Evolutionary conservation across 2,797 vertebrate species (phyloP).

Genomic region (Platalea minor): DNA sequence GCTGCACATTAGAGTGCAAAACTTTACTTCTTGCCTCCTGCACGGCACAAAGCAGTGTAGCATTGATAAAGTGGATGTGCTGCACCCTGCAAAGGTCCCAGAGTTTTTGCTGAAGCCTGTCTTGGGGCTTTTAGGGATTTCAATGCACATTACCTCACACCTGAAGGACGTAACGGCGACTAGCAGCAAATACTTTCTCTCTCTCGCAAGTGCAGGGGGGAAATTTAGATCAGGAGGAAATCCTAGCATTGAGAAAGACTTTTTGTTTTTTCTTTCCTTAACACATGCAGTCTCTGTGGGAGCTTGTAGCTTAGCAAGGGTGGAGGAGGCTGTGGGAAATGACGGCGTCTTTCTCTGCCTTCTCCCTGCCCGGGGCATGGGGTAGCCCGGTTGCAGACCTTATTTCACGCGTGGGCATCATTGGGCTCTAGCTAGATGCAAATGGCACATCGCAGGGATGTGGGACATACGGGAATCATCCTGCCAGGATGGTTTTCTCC

Average conservation of each 20-base stretch:
- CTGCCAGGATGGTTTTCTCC: not conserved
- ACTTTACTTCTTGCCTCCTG: not conserved
- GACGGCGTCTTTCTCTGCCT: not conserved
- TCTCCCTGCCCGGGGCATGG: fast-evolving
- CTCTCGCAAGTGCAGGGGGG: fast-evolving
- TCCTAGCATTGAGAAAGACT: not conserved
- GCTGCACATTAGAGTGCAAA: not conserved
- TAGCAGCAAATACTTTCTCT: not conserved
- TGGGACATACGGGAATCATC: fast-evolving
- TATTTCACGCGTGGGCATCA: fast-evolving
- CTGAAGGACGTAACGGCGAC: fast-evolving
- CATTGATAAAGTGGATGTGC: fast-evolving
- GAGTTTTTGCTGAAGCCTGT: not conserved
- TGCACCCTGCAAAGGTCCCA: not conserved
- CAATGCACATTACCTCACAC: not conserved
- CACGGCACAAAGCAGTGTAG: not conserved
- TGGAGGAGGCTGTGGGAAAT: not conserved
- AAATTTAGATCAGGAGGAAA: not conserved
- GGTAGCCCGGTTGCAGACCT: not conserved
- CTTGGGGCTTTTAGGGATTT: not conserved
- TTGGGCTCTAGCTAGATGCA: no score
- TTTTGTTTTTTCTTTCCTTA: not conserved
- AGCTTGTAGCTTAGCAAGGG: not conserved
- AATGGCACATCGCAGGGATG: fast-evolving
- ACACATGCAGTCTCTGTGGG: not conserved